These are phyloP conservation scores for Drosophila flavopinicola DNA, from an alignment of 2,888 invertebrate species.

Conservation along the genomic window DNA sequence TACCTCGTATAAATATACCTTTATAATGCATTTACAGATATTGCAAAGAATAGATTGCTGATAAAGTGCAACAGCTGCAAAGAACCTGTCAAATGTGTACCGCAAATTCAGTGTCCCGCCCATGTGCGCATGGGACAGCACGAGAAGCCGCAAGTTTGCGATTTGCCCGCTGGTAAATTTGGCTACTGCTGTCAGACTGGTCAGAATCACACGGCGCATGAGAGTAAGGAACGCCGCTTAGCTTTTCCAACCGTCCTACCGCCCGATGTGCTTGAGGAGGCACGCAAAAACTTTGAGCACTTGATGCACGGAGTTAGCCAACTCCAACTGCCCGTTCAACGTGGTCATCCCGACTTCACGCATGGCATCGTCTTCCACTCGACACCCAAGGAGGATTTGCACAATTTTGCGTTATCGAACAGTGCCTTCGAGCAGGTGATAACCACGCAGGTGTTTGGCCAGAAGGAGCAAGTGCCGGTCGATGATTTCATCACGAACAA, in stretches of 20 bases:
- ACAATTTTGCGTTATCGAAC: slow-evolving; percentile 84
- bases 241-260: slow-evolving; percentile 55
- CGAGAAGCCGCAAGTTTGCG: slow-evolving; percentile 85
- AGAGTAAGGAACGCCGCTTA: slow-evolving; percentile 34
- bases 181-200: slow-evolving; percentile 89
- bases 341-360: slow-evolving; percentile 82
- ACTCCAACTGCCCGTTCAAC: slow-evolving; percentile 78
- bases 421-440: slow-evolving; percentile 85
- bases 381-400: slow-evolving; percentile 80
- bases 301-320: slow-evolving; percentile 80
- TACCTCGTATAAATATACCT: neutral
- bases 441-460: slow-evolving; percentile 85
- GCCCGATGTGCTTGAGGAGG: slow-evolving; percentile 73
- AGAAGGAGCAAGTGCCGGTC: slow-evolving; percentile 83
- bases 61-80: slow-evolving; percentile 84
- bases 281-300: slow-evolving; percentile 82
- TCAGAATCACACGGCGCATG: slow-evolving; percentile 85
- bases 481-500: slow-evolving; percentile 82
- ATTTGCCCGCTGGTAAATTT: slow-evolving; percentile 84
- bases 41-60: slow-evolving; percentile 51
- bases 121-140: slow-evolving; percentile 85
- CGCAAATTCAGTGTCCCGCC: slow-evolving; percentile 88
- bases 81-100: slow-evolving; percentile 86
- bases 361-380: slow-evolving; percentile 83
- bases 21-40: slow-evolving; percentile 12